Evolutionary conservation across 2,113 vertebrate genomes (phyloP).

Genomic region (Cairina moschata): DNA sequence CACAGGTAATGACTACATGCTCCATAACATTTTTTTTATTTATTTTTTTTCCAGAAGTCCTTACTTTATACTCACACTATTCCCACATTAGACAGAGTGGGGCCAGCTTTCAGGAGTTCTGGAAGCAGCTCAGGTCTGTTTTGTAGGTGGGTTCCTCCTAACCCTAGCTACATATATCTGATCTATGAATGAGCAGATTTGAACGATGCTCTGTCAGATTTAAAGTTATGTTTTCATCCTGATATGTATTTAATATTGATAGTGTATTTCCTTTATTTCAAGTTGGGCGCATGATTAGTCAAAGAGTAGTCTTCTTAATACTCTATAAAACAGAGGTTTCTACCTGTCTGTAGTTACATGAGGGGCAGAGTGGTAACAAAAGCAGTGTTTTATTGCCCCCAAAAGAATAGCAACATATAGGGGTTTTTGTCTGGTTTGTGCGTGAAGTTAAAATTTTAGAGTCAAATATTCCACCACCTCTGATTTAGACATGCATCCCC

Average conservation of each 20-base stretch:
- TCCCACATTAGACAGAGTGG: neutral
- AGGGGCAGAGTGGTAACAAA: neutral
- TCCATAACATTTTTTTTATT: rapidly evolving
- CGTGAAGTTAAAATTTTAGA: neutral
- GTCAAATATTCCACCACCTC: neutral
- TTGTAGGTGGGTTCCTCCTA: neutral
- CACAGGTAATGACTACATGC: neutral
- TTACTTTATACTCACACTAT: neutral
- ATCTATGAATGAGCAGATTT: neutral
- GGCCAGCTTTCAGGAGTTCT: neutral
- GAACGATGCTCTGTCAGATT: neutral
- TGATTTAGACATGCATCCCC: neutral
- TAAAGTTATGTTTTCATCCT: neutral
- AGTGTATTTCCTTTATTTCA: neutral
- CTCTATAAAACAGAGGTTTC: neutral
- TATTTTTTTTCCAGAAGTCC: neutral
- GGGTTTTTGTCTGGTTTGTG: neutral
- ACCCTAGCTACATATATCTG: neutral
- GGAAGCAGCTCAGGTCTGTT: neutral
- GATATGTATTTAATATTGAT: neutral
- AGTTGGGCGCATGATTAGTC: neutral
- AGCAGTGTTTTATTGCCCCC: neutral
- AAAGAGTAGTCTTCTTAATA: neutral
- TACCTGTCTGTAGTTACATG: neutral
- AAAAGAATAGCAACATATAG: neutral